Percentiles rank a stretch among this genome's conserved stretches.
Evolutionary conservation across 2,797 vertebrate genomes (phyloP).

Genomic region (Apogon talboti): DNA sequence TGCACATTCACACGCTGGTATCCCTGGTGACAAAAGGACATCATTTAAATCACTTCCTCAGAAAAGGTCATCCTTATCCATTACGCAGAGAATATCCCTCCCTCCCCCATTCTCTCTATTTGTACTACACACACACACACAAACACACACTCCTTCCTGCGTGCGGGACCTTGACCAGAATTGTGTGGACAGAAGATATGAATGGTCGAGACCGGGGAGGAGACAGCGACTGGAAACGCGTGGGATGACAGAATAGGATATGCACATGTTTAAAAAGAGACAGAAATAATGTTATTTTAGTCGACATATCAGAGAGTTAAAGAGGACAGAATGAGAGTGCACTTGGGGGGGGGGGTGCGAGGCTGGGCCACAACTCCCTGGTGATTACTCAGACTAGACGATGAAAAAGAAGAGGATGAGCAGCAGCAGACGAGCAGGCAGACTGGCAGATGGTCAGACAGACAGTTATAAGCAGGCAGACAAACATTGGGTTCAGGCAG

Average conservation of each 20-base stretch:
- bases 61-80: constrained; percentile 76
- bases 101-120: not conserved
- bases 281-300: constrained; percentile 46
- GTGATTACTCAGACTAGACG: constrained; percentile 41
- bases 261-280: constrained; percentile 42
- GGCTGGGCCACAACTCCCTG: constrained; percentile 13
- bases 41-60: constrained; percentile 72
- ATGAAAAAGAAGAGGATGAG: constrained; percentile 31
- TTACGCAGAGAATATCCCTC: constrained; percentile 47
- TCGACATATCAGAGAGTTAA: constrained; percentile 34
- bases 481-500: constrained; percentile 33
- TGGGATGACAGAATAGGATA: constrained; percentile 52
- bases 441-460: constrained; percentile 55
- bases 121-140: constrained; percentile 17
- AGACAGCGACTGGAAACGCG: constrained; percentile 39
- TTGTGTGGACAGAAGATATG: constrained; percentile 36
- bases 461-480: constrained; percentile 28
- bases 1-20: constrained; percentile 60
- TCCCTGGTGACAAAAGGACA: constrained; percentile 70
- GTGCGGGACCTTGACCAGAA: constrained; percentile 27
- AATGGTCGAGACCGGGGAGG: constrained; percentile 36
- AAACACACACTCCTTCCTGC: constrained; percentile 7
- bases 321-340: constrained; percentile 25
- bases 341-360: not conserved
- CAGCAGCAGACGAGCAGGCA: constrained; percentile 25